Evolutionary conservation across 2,888 invertebrate species (phyloP), one percentile per base, ranked within the genome.

Genomic region (Ernsta delagoae): DNA sequence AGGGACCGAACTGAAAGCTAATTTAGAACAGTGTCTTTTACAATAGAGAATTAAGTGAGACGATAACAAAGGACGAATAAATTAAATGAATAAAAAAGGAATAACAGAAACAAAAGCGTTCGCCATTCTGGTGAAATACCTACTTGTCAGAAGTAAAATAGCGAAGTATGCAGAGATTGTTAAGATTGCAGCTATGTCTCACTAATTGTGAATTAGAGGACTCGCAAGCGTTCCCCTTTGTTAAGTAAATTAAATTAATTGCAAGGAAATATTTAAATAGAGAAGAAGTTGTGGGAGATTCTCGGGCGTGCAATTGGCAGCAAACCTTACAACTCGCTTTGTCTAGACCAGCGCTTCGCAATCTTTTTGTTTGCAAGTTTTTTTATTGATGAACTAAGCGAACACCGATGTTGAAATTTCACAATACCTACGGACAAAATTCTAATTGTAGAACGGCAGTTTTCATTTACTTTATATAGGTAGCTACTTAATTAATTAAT

Each of bases 191-290:
- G 81, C 84, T 75, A 86, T 84, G 85, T 87, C 84, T 86, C 81
- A 85, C 86, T 89, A 89, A 89, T 89, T 89, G 88, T 84, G 87
- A 85, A 70, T 71, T 72, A 75, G 74, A 71, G 80, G 82, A 80
- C 78, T 83, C 77, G 59, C 77, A 77, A 79, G 75, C 77, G 78
- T 80, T 84, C 82, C 78, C 84, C 82, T 89, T 88, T 89, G 88
- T 89, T 88, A 89, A 87, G 83, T 87, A 84, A 90, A 89, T 89
- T 88, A 88, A 89, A 88, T 89, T 89, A 89, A 90, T 90, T 88
- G 89, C 82, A 79, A 86, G 87, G 89, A 90, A 91, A 90, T 90
- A 89, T 89, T 90, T 89, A 88, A 90, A 90, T 85, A 83, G 74
- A 72, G 84, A 83, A 83, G 82, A 80, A 84, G 77, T 78, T 77